Evolutionary conservation across 2,113 vertebrate species (phyloP).

Genomic region (Nanorana parkeri): DNA sequence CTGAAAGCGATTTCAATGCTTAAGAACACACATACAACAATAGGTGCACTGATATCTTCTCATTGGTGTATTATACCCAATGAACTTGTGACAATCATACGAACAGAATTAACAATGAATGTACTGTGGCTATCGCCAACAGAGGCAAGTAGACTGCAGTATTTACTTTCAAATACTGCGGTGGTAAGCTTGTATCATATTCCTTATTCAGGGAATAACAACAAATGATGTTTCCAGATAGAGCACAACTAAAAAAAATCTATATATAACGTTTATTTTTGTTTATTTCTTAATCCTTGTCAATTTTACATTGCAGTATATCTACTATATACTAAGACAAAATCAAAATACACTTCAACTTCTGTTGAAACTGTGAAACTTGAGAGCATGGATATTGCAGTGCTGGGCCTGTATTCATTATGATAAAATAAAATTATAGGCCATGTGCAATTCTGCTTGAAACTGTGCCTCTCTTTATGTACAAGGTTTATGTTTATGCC

Average conservation of each 20-base stretch:
- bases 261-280: neutral
- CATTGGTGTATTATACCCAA: conserved; percentile 24
- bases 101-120: conserved; percentile 15
- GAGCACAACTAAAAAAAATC: conserved; percentile 26
- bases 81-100: conserved; percentile 34
- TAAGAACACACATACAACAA: neutral
- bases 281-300: too few species aligned
- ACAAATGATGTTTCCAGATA: conserved; percentile 7
- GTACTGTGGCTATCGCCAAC: neutral
- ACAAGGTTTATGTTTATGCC: neutral
- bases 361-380: too few species aligned
- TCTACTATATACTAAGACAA: too few species aligned
- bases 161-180: too few species aligned
- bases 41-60: conserved; percentile 32
- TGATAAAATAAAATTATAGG: neutral
- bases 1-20: too few species aligned
- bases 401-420: neutral
- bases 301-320: too few species aligned
- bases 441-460: neutral
- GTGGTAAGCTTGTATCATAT: neutral
- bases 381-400: neutral
- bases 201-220: conserved; percentile 34
- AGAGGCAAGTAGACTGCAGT: neutral
- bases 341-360: too few species aligned
- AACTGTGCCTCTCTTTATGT: neutral